Base-by-base conservation (phyloP, 2,113 vertebrate genomes). In the Chauna torquata region DNA sequence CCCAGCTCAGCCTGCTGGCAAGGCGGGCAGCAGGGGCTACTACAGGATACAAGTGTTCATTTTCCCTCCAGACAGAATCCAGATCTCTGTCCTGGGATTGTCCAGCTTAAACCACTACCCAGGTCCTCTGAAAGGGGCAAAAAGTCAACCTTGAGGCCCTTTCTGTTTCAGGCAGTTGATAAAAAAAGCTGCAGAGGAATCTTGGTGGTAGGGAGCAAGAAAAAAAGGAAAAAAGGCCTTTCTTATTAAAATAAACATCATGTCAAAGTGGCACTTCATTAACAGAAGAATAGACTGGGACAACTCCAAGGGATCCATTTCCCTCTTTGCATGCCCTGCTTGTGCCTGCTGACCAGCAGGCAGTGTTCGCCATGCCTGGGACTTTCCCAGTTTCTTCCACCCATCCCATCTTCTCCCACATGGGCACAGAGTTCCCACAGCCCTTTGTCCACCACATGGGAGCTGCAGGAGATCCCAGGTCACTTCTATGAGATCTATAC, bases 361-460 rank as follows among this genome's bases (percentile, higher is more conserved):
- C 17, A 88, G 34, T 2, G 34, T 66, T 81, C 8, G 9, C 9
- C 3, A 12, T 27, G 5, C 72, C 54, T 47, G 36, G 19, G 30
- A 70, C 9, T 82, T 68, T 10, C 16, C 3, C 8, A 9, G n/a
- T 62, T 85, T 64, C 47, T 79, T 52, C 52, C 23, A 72, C 32
- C 23, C 27, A 55, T 32, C 6, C 13, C 16, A 47, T 15, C 40
- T n/a, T 50, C n/a, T 80, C 34, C 55, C 18, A 34, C 30, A 32
- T 0, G 9, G 32, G 16, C 18, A 42, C 18, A 61, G 55, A 40
- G 13, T 8, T 24, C 32, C 15, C 7, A 4, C 12, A 47, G 42
- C 12, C 16, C 23, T 78, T 22, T 1, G 4, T 8, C 9, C 34
- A 23, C 49, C 11, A 22, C n/a, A 47, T 49, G 36, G 20, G 3